A percentile compares a stretch with the other conserved stretches of the same genome.
phyloP scores from a whole-genome alignment of 2,797 vertebrate genomes.

The Euthynnus affinis region DNA sequence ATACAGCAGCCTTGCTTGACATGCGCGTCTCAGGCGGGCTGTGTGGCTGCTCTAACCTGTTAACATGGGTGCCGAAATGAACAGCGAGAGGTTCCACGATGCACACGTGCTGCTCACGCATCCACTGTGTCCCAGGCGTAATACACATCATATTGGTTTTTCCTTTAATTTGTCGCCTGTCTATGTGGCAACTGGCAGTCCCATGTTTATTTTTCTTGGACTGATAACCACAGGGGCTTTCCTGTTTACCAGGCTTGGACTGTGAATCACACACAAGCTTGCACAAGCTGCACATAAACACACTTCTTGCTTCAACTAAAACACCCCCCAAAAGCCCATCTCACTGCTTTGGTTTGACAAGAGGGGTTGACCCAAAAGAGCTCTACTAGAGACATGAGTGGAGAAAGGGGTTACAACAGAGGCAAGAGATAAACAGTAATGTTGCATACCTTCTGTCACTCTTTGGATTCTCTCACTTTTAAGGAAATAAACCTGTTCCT shows the following conservation, averaged over 20 bases:
- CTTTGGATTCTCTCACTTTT: slow-evolving; percentile 21
- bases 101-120: no score
- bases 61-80: no score
- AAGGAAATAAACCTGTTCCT: slow-evolving; percentile 28
- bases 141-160: no score
- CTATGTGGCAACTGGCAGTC: slow-evolving; percentile 72
- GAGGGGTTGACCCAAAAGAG: not conserved
- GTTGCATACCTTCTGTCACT: not conserved
- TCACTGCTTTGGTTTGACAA: slow-evolving; percentile 47
- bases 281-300: not conserved
- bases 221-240: slow-evolving; percentile 29
- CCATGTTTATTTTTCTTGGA: slow-evolving; percentile 24
- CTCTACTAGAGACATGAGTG: not conserved
- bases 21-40: no score
- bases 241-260: slow-evolving; percentile 48
- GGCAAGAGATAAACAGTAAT: not conserved
- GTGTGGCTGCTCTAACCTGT: no score
- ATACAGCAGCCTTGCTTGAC: no score
- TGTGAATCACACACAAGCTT: slow-evolving; percentile 24
- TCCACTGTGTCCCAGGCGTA: no score
- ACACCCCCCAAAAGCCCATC: not conserved
- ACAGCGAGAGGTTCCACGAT: no score
- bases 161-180: no score
- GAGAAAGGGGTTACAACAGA: not conserved
- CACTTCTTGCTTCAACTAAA: no score